These are phyloP conservation scores for Spilogale gracilis DNA, from an alignment of 2,113 vertebrate genomes.

Conservation along the genomic window DNA sequence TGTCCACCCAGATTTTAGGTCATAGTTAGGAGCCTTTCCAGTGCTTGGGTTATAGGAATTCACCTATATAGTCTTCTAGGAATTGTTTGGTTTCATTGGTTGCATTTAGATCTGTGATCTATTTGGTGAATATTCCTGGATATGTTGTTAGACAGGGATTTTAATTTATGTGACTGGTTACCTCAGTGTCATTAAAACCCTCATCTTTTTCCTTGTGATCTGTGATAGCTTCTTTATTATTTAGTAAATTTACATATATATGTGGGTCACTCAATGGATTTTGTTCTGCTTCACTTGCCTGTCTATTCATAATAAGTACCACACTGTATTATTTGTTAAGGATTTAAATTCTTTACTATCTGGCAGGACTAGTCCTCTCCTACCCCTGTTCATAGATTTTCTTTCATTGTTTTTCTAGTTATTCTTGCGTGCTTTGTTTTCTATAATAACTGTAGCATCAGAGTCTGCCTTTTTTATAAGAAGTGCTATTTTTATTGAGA, in stretches of 20 bases:
- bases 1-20: background rate
- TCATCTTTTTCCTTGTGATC: background rate
- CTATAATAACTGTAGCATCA: background rate
- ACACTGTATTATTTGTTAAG: background rate
- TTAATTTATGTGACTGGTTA: background rate
- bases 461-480: background rate
- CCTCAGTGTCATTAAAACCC: background rate
- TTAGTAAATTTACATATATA: background rate
- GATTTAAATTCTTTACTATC: background rate
- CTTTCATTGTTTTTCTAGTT: background rate
- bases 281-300: background rate
- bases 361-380: background rate
- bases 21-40: background rate
- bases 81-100: background rate
- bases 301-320: background rate
- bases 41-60: background rate
- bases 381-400: background rate
- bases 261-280: background rate
- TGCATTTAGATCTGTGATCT: background rate
- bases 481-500: background rate
- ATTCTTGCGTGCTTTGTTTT: background rate
- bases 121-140: background rate
- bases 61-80: background rate
- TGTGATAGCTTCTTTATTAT: background rate
- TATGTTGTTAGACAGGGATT: background rate